These are phyloP conservation scores for Mactra quadrangularis DNA, from an alignment of 1,140 invertebrate genomes.

Conservation along the genomic window DNA sequence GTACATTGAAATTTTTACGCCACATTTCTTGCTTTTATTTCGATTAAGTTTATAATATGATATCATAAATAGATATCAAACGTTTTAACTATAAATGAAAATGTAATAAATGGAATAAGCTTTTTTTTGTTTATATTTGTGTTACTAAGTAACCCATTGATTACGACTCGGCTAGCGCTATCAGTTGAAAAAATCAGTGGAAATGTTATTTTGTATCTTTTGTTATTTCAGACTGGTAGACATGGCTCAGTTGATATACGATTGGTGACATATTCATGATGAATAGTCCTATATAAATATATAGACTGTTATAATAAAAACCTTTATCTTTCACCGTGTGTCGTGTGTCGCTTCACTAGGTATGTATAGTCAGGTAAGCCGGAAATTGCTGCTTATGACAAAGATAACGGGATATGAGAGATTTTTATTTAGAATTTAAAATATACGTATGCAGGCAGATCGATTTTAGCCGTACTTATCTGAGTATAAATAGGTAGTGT, in stretches of 20 bases:
- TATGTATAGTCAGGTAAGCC: conserved; percentile 53
- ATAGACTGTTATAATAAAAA: conserved; percentile 50
- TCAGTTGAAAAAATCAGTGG: conserved; percentile 32
- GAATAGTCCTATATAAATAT: conserved; percentile 58
- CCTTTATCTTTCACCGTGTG: conserved; percentile 45
- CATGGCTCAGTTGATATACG: conserved; percentile 9
- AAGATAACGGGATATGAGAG: conserved; percentile 58
- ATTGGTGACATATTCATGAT: conserved; percentile 24
- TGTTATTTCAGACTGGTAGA: conserved; percentile 7
- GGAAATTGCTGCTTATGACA: conserved; percentile 59
- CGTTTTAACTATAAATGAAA: no score
- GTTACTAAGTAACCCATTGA: background rate
- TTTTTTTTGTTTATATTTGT: background rate
- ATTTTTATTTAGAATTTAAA: conserved; percentile 63
- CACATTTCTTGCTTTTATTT: no score
- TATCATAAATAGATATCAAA: no score
- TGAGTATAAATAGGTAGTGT: conserved; percentile 4
- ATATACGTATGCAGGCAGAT: conserved; percentile 60
- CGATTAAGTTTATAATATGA: no score
- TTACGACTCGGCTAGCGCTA: conserved; percentile 6
- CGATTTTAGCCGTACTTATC: conserved; percentile 30
- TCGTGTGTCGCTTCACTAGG: conserved; percentile 33
- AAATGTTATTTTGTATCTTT: conserved; percentile 51
- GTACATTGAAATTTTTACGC: no score
- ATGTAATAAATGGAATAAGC: no score